Evolutionary conservation across 2,113 vertebrate species (phyloP), one percentile per base, ranked within the genome.

Genomic region (Phaethornis superciliosus): DNA sequence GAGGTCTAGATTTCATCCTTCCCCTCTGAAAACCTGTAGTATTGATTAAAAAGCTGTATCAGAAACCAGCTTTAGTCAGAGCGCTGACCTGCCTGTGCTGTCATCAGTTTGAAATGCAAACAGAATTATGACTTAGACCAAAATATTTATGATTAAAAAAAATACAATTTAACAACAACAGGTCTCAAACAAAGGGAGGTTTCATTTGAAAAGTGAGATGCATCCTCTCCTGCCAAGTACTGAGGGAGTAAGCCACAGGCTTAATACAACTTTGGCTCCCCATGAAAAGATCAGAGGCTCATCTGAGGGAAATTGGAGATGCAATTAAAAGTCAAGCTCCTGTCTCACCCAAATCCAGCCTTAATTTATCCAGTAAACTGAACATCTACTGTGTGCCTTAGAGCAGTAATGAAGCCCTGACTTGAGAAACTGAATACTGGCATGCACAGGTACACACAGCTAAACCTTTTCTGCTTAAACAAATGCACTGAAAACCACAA

Each of bases 321-420:
- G 59, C 42, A 93, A 93, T 92, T 94, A 94, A 91, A 94, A 90
- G 70, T 71, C 93, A 85, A 92, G 81, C 62, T 63, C 78, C 63
- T 85, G n/a, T 88, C 67, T 84, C 85, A 58, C 49, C 37, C 88
- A 86, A 76, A 85, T 65, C 56, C 92, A 80, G 63, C 42, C 74
- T 77, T 89, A 35, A 92, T 90, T 92, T 90, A 62, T 59, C 19
- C 81, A 72, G 51, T 40, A 86, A 86, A 92, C 74, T 72, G 52
- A 93, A 69, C 33, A 69, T 77, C 33, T 92, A 71, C 74, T 22
- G 15, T 78, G 33, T 76, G 51, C 54, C 68, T 63, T 68, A 75
- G 89, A 82, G 51, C 71, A 69, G 14, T 64, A 89, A 56, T 7
- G 51, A 94, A 93, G 42, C 35, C 46, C 70, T 71, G 47, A 69